phyloP scores from a whole-genome alignment of 2,888 invertebrate species.

The Idaea straminata region DNA sequence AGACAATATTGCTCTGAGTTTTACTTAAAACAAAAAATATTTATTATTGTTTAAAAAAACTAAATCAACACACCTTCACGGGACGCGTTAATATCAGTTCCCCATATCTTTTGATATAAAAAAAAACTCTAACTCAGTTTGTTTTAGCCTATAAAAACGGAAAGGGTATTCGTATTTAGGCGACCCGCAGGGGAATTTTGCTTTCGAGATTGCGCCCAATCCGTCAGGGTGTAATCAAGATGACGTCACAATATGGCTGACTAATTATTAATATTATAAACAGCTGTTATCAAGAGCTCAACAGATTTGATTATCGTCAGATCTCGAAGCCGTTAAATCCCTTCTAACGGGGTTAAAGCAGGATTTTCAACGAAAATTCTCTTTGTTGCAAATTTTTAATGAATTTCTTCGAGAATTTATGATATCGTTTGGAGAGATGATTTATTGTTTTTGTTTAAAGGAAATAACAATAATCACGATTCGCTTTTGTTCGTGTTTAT shows the following conservation, averaged over 20 bases:
- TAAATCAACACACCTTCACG: too few species aligned
- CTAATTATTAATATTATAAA: conserved; percentile 29
- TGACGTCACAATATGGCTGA: conserved; percentile 1
- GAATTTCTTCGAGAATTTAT: neutral
- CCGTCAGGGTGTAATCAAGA: neutral
- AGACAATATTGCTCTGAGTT: too few species aligned
- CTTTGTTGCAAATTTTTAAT: neutral
- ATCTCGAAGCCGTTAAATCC: neutral
- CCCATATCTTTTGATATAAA: too few species aligned
- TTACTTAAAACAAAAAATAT: too few species aligned
- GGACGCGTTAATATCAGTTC: too few species aligned
- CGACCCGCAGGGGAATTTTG: neutral
- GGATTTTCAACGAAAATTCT: neutral
- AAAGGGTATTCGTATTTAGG: neutral
- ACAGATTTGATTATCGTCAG: conserved; percentile 20
- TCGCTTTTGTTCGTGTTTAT: neutral
- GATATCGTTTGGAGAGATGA: neutral
- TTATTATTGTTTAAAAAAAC: too few species aligned
- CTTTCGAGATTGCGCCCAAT: neutral
- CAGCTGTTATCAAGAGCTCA: conserved; percentile 9
- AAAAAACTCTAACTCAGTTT: neutral
- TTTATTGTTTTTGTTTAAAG: neutral
- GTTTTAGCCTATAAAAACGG: neutral
- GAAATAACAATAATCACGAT: neutral
- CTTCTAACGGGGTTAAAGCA: neutral